Conservation (phyloP, 2,113 vertebrate species). For the Ceuthmochares aereus region DNA sequence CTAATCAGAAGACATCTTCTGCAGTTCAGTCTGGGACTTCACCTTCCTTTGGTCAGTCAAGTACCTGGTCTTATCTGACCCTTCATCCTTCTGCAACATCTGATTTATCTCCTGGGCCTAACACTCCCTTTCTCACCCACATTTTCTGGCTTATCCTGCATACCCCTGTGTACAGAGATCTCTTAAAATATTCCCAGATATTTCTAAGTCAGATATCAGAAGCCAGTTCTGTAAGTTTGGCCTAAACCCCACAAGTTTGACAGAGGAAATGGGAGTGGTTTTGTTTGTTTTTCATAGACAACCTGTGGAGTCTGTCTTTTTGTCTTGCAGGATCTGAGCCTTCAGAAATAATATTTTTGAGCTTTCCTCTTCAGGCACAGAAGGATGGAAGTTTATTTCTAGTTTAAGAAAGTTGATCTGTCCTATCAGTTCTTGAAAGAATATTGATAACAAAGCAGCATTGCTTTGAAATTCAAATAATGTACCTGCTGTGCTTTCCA, state of each 20-base stretch:
- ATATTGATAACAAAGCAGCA: not conserved
- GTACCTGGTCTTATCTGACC: not conserved
- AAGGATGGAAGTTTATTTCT: not conserved
- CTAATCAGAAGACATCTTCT: not conserved
- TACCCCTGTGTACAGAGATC: not conserved
- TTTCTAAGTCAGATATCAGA: not conserved
- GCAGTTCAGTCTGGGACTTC: not conserved
- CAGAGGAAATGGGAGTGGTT: fast-evolving
- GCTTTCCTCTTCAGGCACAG: not conserved
- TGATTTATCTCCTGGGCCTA: not conserved
- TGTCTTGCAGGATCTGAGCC: not conserved
- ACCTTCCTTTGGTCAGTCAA: not conserved
- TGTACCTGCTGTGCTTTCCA: not conserved
- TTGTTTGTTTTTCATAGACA: not conserved
- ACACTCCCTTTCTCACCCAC: not conserved
- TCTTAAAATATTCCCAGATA: not conserved
- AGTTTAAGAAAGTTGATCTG: not conserved
- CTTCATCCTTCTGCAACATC: not conserved
- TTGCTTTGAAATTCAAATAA: not conserved
- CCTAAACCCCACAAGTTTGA: not conserved
- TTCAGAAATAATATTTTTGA: not conserved
- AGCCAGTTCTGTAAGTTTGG: not conserved
- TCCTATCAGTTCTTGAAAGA: not conserved
- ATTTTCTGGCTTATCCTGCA: not conserved
- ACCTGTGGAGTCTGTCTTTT: not conserved